Conservation (phyloP, 2,113 vertebrate species). For the Mustela lutreola region DNA sequence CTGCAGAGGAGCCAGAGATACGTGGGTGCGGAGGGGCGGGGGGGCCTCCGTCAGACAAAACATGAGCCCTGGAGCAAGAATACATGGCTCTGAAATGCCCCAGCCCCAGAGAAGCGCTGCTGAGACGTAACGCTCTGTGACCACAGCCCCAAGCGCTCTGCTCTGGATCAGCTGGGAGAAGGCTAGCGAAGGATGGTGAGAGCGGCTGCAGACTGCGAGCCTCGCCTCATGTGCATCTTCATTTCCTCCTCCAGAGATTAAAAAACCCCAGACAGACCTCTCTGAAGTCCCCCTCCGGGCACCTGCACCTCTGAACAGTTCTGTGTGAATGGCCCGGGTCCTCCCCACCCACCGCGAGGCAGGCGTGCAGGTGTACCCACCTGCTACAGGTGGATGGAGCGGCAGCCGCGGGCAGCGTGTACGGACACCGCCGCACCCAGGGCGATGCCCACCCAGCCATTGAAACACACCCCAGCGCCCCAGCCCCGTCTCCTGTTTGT, state of each 20-base stretch:
- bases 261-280: background rate
- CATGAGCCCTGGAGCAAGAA: background rate
- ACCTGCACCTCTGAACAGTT: conserved; percentile 48
- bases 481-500: background rate
- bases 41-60: background rate
- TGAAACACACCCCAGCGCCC: conserved; percentile 32
- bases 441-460: background rate
- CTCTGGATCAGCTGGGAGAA: conserved; percentile 29
- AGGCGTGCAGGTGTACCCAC: conserved; percentile 46
- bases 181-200: background rate
- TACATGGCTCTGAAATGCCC: background rate
- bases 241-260: conserved; percentile 73
- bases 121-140: conserved; percentile 25
- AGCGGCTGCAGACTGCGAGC: background rate
- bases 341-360: background rate
- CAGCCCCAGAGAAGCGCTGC: conserved; percentile 28
- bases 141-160: conserved; percentile 33
- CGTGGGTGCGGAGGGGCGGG: background rate
- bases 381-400: background rate
- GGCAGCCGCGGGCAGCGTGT: background rate
- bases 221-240: conserved; percentile 43
- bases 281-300: conserved; percentile 32
- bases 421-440: background rate
- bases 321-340: background rate
- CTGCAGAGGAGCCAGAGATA: background rate